Evolutionary conservation across 2,888 invertebrate species (phyloP).

Genomic region (Dolichomitus sp.): DNA sequence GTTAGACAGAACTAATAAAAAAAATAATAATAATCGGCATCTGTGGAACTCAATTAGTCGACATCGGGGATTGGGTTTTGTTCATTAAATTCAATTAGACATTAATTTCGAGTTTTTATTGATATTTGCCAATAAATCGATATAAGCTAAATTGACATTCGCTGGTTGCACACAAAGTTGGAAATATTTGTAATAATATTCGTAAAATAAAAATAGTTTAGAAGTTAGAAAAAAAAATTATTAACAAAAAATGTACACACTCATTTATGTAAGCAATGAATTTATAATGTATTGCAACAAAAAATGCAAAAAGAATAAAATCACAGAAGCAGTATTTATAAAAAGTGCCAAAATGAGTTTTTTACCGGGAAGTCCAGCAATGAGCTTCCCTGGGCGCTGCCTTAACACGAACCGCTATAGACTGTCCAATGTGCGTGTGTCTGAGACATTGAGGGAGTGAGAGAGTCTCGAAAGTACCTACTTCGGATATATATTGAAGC

Average conservation of each 20-base stretch:
- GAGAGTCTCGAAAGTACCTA: slow-evolving; percentile 53
- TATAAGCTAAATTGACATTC: slow-evolving; percentile 2
- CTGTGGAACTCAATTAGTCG: not conserved
- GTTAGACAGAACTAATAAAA: not conserved
- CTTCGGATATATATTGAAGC: slow-evolving; percentile 66
- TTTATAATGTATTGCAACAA: no score
- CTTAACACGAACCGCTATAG: slow-evolving; percentile 5
- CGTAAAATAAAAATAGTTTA: not conserved
- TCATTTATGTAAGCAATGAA: no score
- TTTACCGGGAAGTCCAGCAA: not conserved
- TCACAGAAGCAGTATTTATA: not conserved
- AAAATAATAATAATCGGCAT: not conserved
- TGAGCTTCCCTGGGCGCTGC: not conserved
- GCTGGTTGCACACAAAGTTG: not conserved
- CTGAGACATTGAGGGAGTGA: slow-evolving; percentile 18
- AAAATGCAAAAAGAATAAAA: not conserved
- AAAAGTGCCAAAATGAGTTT: not conserved
- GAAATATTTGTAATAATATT: not conserved
- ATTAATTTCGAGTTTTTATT: not conserved
- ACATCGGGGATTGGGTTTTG: not conserved
- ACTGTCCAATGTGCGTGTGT: slow-evolving; percentile 23
- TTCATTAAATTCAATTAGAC: not conserved
- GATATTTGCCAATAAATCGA: not conserved
- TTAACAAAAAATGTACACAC: no score
- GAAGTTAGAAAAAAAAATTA: no score